Percentiles rank a stretch among this genome's conserved stretches.
phyloP scores from a whole-genome alignment of 1,140 invertebrate species.

The Acromyrmex charruanus region DNA sequence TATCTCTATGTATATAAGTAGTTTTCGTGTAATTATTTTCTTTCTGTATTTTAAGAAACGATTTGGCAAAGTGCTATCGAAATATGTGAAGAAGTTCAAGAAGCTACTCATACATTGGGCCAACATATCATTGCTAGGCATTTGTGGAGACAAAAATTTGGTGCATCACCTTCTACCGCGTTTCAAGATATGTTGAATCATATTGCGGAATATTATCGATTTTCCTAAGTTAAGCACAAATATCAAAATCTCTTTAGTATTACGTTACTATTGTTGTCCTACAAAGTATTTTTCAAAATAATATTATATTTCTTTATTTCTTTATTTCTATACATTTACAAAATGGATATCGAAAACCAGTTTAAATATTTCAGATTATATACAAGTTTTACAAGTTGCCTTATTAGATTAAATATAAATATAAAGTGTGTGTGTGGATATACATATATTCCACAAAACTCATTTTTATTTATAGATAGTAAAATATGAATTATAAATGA shows the following conservation, averaged over 20 bases:
- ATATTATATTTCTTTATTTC: background rate
- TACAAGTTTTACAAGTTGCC: constrained; percentile 65
- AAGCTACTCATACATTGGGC: constrained; percentile 78
- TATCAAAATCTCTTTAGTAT: constrained; percentile 6
- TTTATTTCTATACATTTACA: background rate
- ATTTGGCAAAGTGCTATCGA: constrained; percentile 85
- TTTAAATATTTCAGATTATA: constrained; percentile 31
- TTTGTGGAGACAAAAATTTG: constrained; percentile 85
- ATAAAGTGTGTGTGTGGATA: constrained; percentile 17
- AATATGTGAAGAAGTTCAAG: constrained; percentile 85
- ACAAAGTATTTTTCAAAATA: constrained; percentile 14
- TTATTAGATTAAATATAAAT: constrained; percentile 53
- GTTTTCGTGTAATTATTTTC: background rate
- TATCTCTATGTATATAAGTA: background rate
- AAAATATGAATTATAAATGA: constrained; percentile 37
- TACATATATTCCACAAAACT: background rate
- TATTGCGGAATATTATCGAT: constrained; percentile 84
- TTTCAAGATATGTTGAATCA: constrained; percentile 85
- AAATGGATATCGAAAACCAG: background rate
- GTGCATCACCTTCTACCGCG: constrained; percentile 80
- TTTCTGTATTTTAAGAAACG: constrained; percentile 80
- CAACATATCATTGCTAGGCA: constrained; percentile 81
- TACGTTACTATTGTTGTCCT: constrained; percentile 31
- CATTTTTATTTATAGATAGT: constrained; percentile 38
- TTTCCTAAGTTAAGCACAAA: constrained; percentile 72